Evolutionary conservation across 2,113 vertebrate genomes (phyloP).

Genomic region (Tupaia tana): DNA sequence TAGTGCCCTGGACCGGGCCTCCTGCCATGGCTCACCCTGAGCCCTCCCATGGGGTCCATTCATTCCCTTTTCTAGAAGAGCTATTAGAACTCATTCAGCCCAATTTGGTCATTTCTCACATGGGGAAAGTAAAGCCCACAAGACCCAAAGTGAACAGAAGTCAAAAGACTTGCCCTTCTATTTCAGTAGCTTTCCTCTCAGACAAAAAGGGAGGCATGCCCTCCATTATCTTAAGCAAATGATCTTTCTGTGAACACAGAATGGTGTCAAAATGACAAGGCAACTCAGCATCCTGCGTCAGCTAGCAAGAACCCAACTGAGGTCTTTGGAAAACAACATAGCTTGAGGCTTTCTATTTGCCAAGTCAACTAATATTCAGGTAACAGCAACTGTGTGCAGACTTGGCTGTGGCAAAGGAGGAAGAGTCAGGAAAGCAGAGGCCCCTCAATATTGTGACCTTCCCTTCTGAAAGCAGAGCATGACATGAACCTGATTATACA

Average conservation of each 20-base stretch:
- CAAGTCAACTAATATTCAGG: too few species aligned
- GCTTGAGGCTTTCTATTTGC: fast-evolving
- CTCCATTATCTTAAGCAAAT: neutral
- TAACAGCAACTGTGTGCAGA: fast-evolving
- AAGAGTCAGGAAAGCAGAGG: fast-evolving
- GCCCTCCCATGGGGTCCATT: fast-evolving
- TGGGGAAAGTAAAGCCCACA: neutral
- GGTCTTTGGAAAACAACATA: neutral
- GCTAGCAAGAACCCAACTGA: fast-evolving
- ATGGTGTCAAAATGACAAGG: neutral
- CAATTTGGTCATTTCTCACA: fast-evolving
- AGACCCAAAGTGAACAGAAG: fast-evolving
- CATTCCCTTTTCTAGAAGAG: neutral
- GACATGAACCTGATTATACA: neutral
- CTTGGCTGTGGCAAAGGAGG: neutral
- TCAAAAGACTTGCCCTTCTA: too few species aligned
- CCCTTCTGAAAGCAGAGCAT: neutral
- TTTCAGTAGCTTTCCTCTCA: neutral
- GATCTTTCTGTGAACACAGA: neutral
- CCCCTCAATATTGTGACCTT: fast-evolving
- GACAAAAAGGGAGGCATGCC: too few species aligned
- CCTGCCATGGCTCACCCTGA: too few species aligned
- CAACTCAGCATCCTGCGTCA: too few species aligned
- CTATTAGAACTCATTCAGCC: fast-evolving
- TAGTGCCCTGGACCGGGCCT: too few species aligned